Base-by-base conservation (phyloP, 53 echinoderm and acorn worm species). In the Apostichopus leukothele region DNA sequence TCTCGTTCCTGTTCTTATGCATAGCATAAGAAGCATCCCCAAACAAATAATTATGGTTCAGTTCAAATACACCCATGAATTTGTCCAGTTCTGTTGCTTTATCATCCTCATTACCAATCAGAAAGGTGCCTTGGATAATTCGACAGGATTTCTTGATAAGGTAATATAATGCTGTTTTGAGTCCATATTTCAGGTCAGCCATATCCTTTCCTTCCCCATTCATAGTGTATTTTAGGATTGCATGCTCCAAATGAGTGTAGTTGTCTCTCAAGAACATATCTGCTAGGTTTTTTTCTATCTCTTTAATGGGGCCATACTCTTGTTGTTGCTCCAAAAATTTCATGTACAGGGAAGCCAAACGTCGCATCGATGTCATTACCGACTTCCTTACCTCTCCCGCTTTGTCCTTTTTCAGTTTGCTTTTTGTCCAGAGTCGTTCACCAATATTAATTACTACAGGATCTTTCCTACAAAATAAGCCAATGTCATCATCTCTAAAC, bases 311-410 rank as follows among this genome's bases (percentile, higher is more conserved):
- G 77, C 92, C 88, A 14, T 87, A 75, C 53, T 91, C 90, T 57
- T 67, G 66, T 57, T 94, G 86, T 75, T 89, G 75, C 74, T 84
- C 26, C 20, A 80, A 10, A 73, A 94, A 94, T 20, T 27, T 11
- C 7, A 75, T 11, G 55, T 93, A 95, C 25, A 95, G 90, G 53
- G 60, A 5, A 11, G 75, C 87, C 9, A 95, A 85, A 57, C 95
- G 57, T 51, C 94, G 86, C 91, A 95, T 93, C 19, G 86, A 83
- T 19, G 93, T 83, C 95, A 95, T 95, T 1, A 95, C 95, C 7
- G 88, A 61, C 67, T 91, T 93, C 51, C 93, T 78, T 3, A 90
- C 92, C 74, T 92, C 94, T 53, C 50, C 27, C 85, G 21, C 23
- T 77, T 93, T 91, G 88, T 93, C 94, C 20, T n/a, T n/a, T 68